phyloP scores from a whole-genome alignment of 1,140 invertebrate genomes.

The Eupristina koningsbergeri region DNA sequence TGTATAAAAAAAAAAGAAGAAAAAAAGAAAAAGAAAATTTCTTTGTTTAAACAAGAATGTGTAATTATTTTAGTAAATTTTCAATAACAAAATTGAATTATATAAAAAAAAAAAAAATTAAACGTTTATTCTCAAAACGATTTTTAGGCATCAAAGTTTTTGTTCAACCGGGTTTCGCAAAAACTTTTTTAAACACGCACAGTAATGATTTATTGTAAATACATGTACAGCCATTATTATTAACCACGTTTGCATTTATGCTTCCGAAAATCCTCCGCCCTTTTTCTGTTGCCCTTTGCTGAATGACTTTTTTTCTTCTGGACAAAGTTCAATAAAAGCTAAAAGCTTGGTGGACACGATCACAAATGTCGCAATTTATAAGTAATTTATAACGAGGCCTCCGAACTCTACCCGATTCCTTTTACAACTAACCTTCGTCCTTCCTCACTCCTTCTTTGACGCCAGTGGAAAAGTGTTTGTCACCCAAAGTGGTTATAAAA shows the following conservation, averaged over 20 bases:
- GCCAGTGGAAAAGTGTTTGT: neutral
- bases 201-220: neutral
- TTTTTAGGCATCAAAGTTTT: no score
- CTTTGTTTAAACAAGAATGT: no score
- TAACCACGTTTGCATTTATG: neutral
- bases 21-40: no score
- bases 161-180: no score
- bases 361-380: constrained; percentile 24
- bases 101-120: no score
- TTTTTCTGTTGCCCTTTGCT: neutral
- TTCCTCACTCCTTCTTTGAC: neutral
- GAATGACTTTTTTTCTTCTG: neutral
- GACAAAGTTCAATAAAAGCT: constrained; percentile 5
- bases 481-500: constrained; percentile 20
- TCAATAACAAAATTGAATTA: no score
- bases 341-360: neutral
- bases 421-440: constrained; percentile 21
- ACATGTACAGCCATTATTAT: neutral
- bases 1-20: no score
- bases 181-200: no score
- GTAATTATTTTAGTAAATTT: no score
- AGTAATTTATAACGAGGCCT: constrained; percentile 33
- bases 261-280: neutral
- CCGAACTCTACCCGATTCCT: neutral
- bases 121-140: no score